phyloP scores from a whole-genome alignment of 1,140 invertebrate species.

The Trichoplusia ni region DNA sequence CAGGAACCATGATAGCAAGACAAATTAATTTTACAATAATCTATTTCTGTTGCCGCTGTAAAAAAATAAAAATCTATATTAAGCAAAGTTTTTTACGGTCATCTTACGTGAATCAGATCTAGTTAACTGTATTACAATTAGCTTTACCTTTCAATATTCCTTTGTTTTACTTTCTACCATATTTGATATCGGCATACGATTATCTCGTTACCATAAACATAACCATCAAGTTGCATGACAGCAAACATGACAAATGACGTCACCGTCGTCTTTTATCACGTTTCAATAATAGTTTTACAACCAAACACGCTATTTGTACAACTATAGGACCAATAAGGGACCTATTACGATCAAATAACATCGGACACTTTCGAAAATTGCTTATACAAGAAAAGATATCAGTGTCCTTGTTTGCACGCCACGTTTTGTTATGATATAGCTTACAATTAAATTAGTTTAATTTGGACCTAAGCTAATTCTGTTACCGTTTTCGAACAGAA shows the following conservation, averaged over 20 bases:
- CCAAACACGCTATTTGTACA: slow-evolving; percentile 62
- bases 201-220: too few species aligned
- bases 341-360: slow-evolving; percentile 71
- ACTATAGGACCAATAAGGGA: slow-evolving; percentile 44
- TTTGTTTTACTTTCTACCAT: too few species aligned
- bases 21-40: too few species aligned
- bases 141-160: too few species aligned
- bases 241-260: slow-evolving; percentile 6
- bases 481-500: slow-evolving; percentile 12
- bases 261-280: slow-evolving; percentile 56
- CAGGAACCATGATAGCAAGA: too few species aligned
- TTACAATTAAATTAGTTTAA: slow-evolving; percentile 24
- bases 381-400: slow-evolving; percentile 81
- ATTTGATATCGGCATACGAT: too few species aligned
- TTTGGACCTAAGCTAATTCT: slow-evolving; percentile 22
- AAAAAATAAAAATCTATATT: too few species aligned
- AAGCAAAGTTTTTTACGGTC: neutral
- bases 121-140: too few species aligned
- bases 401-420: slow-evolving; percentile 76
- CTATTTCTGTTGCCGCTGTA: too few species aligned
- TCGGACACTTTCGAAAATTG: slow-evolving; percentile 78
- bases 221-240: neutral
- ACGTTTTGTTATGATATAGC: slow-evolving; percentile 44
- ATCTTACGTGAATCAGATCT: too few species aligned
- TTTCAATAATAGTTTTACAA: slow-evolving; percentile 70